These are phyloP conservation scores for Sebastes ruberrimus DNA, from an alignment of 2,797 vertebrate genomes.

Conservation along the genomic window DNA sequence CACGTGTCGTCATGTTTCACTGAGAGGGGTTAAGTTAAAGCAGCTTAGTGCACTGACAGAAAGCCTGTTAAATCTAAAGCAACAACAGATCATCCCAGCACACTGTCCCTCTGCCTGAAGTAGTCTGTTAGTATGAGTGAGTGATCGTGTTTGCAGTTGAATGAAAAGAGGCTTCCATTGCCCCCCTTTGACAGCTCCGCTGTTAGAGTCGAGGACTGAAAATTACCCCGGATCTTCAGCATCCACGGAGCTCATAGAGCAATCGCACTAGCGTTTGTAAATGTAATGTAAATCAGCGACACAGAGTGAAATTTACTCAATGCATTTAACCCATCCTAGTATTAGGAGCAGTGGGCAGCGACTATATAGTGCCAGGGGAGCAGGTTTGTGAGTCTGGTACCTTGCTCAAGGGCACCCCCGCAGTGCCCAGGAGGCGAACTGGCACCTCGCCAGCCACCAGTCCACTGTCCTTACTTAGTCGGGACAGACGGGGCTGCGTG, in stretches of 20 bases:
- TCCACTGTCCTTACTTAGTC: accelerated
- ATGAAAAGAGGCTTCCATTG: accelerated
- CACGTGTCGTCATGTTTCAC: constrained; percentile 2
- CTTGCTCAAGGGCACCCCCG: too few relatives aligned
- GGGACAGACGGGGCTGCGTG: too few relatives aligned
- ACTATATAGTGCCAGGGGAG: accelerated
- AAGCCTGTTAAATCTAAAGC: constrained; percentile 52
- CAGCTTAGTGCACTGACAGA: constrained; percentile 40
- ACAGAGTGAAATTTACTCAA: accelerated
- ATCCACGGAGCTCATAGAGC: background rate
- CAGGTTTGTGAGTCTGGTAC: accelerated
- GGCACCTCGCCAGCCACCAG: too few relatives aligned
- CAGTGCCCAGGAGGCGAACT: too few relatives aligned
- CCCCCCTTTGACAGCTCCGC: background rate
- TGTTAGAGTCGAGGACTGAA: constrained; percentile 28
- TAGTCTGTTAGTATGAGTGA: background rate
- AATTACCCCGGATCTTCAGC: background rate
- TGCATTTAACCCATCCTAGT: too few relatives aligned
- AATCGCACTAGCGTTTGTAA: background rate
- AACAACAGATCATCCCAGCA: constrained; percentile 21
- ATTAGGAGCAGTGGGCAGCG: too few relatives aligned
- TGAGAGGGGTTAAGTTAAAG: constrained; percentile 44
- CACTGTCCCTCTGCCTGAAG: background rate
- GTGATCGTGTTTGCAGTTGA: background rate
- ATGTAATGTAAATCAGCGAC: too few relatives aligned